phyloP scores from a whole-genome alignment of 2,888 invertebrate genomes.

The Drosophila kokeensis region DNA sequence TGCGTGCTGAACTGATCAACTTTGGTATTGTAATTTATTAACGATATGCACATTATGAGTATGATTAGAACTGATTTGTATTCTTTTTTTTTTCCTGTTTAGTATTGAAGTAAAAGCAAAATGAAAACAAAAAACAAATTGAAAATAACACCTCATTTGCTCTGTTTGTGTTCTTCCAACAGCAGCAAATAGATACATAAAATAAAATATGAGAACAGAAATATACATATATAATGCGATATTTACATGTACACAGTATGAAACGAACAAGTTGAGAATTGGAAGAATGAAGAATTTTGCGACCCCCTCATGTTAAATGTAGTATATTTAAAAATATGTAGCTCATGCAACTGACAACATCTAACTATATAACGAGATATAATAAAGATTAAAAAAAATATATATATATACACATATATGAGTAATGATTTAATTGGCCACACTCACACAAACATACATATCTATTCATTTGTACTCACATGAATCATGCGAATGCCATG shows the following conservation, averaged over 20 bases:
- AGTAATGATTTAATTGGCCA: slow-evolving; percentile 31
- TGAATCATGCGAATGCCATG: slow-evolving; percentile 41
- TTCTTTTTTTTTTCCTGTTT: slow-evolving; percentile 24
- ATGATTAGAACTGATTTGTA: slow-evolving; percentile 53
- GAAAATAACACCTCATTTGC: slow-evolving; percentile 23
- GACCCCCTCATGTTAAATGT: slow-evolving; percentile 30
- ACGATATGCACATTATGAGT: slow-evolving; percentile 42
- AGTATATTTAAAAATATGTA: slow-evolving; percentile 38
- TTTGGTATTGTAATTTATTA: slow-evolving; percentile 69
- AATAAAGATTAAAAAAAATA: slow-evolving; percentile 65
- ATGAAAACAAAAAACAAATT: slow-evolving; percentile 12
- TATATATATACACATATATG: slow-evolving; percentile 21
- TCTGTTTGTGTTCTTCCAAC: slow-evolving; percentile 8
- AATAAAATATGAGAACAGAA: background rate
- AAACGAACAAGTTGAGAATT: slow-evolving; percentile 44
- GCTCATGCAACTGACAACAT: slow-evolving; percentile 37
- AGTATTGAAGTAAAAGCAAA: slow-evolving; percentile 39
- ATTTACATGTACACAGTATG: slow-evolving; percentile 21
- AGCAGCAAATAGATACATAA: slow-evolving; percentile 22
- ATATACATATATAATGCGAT: slow-evolving; percentile 19
- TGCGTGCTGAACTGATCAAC: slow-evolving; percentile 8
- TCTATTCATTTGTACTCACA: slow-evolving; percentile 24
- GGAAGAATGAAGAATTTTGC: slow-evolving; percentile 28
- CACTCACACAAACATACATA: slow-evolving; percentile 14
- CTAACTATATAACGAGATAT: slow-evolving; percentile 71